Evolutionary conservation across 2,113 vertebrate species (phyloP).

Genomic region (Anarrhichthys ocellatus): DNA sequence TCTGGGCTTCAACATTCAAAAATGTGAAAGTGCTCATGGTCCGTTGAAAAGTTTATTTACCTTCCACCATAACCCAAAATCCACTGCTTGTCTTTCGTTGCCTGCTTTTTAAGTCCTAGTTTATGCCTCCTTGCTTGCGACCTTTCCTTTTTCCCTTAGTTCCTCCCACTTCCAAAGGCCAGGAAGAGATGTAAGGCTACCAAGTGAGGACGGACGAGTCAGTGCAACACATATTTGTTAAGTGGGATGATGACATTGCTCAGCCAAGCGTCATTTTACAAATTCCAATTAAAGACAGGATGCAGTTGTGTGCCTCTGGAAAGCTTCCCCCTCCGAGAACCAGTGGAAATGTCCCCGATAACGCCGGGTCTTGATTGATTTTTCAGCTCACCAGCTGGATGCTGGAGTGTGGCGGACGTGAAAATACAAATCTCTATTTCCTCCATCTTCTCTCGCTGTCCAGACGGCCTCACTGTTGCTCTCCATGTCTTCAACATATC

Average conservation of each 20-base stretch:
- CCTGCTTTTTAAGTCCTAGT: background rate
- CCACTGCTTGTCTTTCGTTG: background rate
- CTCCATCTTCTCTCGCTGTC: slow-evolving; percentile 17
- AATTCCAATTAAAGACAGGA: slow-evolving; percentile 25
- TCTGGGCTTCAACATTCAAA: background rate
- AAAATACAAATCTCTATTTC: slow-evolving; percentile 23
- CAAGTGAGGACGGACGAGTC: slow-evolving; percentile 12
- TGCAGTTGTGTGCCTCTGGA: background rate
- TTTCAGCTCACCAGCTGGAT: slow-evolving; percentile 25
- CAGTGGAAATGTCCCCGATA: slow-evolving; percentile 27
- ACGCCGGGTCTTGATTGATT: slow-evolving; percentile 22
- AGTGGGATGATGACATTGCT: slow-evolving; percentile 24
- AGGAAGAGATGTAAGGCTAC: background rate
- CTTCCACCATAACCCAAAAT: slow-evolving; percentile 8
- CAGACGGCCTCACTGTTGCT: slow-evolving; percentile 32
- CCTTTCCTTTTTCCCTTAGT: slow-evolving; percentile 2
- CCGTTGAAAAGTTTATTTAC: slow-evolving; percentile 7
- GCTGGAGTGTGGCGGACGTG: slow-evolving; percentile 5
- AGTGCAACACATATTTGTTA: slow-evolving; percentile 10
- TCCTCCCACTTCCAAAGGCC: background rate
- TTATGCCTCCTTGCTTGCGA: background rate
- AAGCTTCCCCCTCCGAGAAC: slow-evolving; percentile 15
- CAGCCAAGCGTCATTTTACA: slow-evolving; percentile 18
- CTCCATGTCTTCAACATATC: slow-evolving; percentile 41
- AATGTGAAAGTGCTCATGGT: slow-evolving; percentile 4